Evolutionary conservation across 2,113 vertebrate genomes (phyloP), one percentile per base, ranked within the genome.

Genomic region (Nansenia antarctica): DNA sequence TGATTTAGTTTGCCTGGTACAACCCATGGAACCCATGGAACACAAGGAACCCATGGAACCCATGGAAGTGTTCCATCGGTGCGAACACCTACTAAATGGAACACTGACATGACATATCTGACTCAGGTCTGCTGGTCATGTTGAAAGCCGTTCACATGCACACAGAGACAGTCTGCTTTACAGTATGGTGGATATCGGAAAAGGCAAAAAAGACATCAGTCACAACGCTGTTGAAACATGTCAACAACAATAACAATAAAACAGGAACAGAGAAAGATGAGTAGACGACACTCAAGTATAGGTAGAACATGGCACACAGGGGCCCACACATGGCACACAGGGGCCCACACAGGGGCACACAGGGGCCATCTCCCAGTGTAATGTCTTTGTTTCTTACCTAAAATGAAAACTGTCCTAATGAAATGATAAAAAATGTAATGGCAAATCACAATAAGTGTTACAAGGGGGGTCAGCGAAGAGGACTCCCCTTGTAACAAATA

Each of bases 121-220:
- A n/a, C n/a, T n/a, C n/a, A n/a, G n/a, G n/a, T n/a, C n/a, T n/a
- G n/a, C n/a, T n/a, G n/a, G n/a, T n/a, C n/a, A n/a, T n/a, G 55
- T 32, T 53, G 55, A 68, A 52, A 77, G 67, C 59, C 18, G 71
- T 47, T 60, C 61, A 70, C 59, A 20, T 31, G 34, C 39, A 42
- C 26, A 69, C 60, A 47, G 52, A 60, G 5, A 9, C 65, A 62
- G 37, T 42, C 35, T 67, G 61, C 58, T 66, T 80, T 79, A 77
- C 70, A 85, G 73, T 70, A 64, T 61, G 66, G 77, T 73, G 62
- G 53, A 82, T 64, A 63, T 35, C 59, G 64, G 72, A 65, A 78
- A 80, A 84, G 76, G 74, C 73, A 75, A 76, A 80, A 75, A 76
- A 80, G 12, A 62, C 57, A 39, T 60, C 26, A 62, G 63, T 69